Percentiles rank a stretch among this genome's conserved stretches.
These are phyloP conservation scores for Spialia ferax DNA, from an alignment of 2,888 invertebrate genomes.

Conservation along the genomic window DNA sequence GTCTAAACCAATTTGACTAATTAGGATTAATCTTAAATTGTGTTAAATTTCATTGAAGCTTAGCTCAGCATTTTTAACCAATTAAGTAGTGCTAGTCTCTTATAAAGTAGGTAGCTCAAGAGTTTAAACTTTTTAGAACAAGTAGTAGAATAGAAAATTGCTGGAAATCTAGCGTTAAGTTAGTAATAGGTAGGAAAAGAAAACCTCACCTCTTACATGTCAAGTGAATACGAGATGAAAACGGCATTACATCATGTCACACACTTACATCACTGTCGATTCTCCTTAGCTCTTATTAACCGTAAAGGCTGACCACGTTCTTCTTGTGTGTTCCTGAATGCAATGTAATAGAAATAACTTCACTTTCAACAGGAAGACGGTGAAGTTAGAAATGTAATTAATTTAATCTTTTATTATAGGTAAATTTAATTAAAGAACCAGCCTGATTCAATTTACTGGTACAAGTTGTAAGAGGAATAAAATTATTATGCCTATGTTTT, in stretches of 20 bases:
- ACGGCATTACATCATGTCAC: background rate
- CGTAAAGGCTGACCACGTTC: background rate
- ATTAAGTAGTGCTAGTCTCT: no score
- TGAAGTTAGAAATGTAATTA: no score
- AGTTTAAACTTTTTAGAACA: background rate
- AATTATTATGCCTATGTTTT: no score
- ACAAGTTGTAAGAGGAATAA: no score
- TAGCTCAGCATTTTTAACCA: no score
- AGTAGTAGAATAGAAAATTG: background rate
- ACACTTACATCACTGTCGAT: background rate
- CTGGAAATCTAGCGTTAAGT: background rate
- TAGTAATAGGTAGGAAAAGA: background rate
- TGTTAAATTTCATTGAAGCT: no score
- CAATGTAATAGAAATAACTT: background rate
- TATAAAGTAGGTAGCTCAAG: background rate
- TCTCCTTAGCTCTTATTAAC: background rate
- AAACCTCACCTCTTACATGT: background rate
- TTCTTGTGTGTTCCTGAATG: background rate
- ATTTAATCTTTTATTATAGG: no score
- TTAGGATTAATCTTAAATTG: no score
- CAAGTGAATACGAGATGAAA: background rate
- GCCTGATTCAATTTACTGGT: no score
- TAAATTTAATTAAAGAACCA: no score
- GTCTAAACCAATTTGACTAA: no score
- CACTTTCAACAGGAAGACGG: background rate